These are phyloP conservation scores for Ametastegia equiseti DNA, from an alignment of 2,888 invertebrate genomes.

Conservation along the genomic window DNA sequence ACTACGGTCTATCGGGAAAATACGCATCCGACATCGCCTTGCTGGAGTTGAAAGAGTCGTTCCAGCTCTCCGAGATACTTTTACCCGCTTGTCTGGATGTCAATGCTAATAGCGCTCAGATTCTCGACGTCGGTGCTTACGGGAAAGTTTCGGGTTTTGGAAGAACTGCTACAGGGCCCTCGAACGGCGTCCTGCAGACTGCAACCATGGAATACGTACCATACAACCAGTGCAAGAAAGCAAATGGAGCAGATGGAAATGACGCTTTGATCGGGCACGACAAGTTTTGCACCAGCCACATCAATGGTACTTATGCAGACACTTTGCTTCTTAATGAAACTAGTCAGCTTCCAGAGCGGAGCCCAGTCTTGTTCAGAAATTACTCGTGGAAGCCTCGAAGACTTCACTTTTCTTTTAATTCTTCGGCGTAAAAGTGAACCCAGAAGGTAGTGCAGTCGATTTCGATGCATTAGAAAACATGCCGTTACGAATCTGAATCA, in stretches of 20 bases:
- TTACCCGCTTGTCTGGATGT: slow-evolving; percentile 69
- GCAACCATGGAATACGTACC: too few species aligned
- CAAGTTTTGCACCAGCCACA: slow-evolving; percentile 74
- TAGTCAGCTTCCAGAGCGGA: too few species aligned
- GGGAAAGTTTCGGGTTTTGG: slow-evolving; percentile 74
- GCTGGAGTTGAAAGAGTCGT: slow-evolving; percentile 61
- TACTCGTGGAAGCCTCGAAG: too few species aligned
- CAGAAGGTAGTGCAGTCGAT: neutral
- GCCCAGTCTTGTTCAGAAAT: too few species aligned
- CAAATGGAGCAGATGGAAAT: slow-evolving; percentile 49
- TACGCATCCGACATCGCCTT: slow-evolving; percentile 70
- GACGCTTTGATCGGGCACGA: slow-evolving; percentile 67
- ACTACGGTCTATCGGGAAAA: slow-evolving; percentile 65
- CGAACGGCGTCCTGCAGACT: too few species aligned
- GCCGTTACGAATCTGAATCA: neutral
- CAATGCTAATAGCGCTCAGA: slow-evolving; percentile 53
- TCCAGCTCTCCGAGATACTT: slow-evolving; percentile 63
- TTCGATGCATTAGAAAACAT: neutral
- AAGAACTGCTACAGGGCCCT: slow-evolving; percentile 69
- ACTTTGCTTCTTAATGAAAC: too few species aligned
- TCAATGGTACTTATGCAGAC: slow-evolving; percentile 66
- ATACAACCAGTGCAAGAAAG: slow-evolving; percentile 62
- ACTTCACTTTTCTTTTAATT: neutral
- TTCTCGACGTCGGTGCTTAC: slow-evolving; percentile 61
- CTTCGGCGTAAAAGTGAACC: neutral